Base-by-base conservation (phyloP, 2,888 invertebrate genomes). In the Lasioglossum zephyrum region DNA sequence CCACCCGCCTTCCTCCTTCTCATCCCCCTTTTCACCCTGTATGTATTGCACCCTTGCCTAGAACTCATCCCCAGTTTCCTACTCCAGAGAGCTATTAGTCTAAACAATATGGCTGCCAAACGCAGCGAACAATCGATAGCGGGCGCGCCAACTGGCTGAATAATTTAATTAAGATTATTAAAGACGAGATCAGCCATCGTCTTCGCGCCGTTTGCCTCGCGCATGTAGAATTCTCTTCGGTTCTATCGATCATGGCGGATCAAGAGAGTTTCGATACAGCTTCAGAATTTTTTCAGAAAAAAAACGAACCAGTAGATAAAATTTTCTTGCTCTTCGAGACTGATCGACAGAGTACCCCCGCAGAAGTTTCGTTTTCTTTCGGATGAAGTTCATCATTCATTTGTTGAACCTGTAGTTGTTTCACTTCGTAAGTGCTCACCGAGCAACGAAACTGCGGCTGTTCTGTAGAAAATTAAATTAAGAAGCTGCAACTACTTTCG, bases 21-120 rank as follows among this genome's bases (percentile, higher is more conserved):
- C 53, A 81, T 60, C 76, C 73, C 41, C 81, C 80, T 78, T 60
- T 39, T 70, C 66, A 60, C 80, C 90, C 88, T 90, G 88, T 85
- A 82, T 78, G 87, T 75, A 75, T 82, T 72, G 83, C 83, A 83
- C 82, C 88, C 86, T 84, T 89, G 81, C 85, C 78, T 77, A 77
- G 76, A 88, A 86, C 80, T 88, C 88, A 87, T 87, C 92, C 89
- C 89, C 88, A 87, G 90, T 89, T 90, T 89, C 92, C 92, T 93
- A 93, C 92, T 94, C 93, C 93, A 93, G 92, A 92, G 92, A 94
- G 93, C 93, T 93, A 94, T 94, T 94, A 94, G 94, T 92, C 92
- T 93, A 94, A 94, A 94, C 94, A 94, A 94, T 94, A 94, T 93
- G 94, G 93, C 94, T 94, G 94, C 93, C 94, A 94, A 94, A 94